Evolutionary conservation across 2,113 vertebrate species (phyloP), one percentile per base, ranked within the genome.

Genomic region (Catharus minimus): DNA sequence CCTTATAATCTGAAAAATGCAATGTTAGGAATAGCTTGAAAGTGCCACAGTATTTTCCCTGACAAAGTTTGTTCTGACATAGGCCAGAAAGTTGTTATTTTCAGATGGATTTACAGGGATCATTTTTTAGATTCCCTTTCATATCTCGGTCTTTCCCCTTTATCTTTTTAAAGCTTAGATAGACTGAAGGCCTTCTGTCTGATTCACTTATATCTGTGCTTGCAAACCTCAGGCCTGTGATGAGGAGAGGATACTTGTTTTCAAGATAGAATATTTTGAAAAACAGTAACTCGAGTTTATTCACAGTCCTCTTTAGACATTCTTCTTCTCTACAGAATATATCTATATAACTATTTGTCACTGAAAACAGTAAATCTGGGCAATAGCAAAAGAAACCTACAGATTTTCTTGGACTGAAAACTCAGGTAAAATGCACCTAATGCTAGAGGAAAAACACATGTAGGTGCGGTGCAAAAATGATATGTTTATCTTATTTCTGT

Each of bases 111-210:
- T 95, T 95, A 82, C 62, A 80, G 84, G 88, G 78, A 93, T 94
- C 95, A 93, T 47, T 73, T 71, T 56, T 80, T 69, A 89, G 81
- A 93, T 85, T 96, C 84, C 67, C 64, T 90, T 96, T 90, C 83
- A 82, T 93, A 94, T 92, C 81, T 89, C 81, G 7, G 50, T 76
- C 86, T 85, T 94, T 79, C 50, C 36, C 57, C 77, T 92, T 94
- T 94, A 94, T 92, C 94, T 93, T 90, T 94, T 73, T 95, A 93
- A 94, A 93, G 84, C 93, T 90, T 76, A 52, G 66, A 69, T 89
- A 92, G 90, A 90, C 84, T 94, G 90, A 92, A 91, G 94, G 49
- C 38, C 86, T 94, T 94, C 80, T 84, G 62, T 43, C 69, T 95
- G 81, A 90, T 90, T 89, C 85, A 20, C 44, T 90, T 86, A 15